Conservation (phyloP, 1,140 invertebrate genomes). For the Bilobella aurantiaca region DNA sequence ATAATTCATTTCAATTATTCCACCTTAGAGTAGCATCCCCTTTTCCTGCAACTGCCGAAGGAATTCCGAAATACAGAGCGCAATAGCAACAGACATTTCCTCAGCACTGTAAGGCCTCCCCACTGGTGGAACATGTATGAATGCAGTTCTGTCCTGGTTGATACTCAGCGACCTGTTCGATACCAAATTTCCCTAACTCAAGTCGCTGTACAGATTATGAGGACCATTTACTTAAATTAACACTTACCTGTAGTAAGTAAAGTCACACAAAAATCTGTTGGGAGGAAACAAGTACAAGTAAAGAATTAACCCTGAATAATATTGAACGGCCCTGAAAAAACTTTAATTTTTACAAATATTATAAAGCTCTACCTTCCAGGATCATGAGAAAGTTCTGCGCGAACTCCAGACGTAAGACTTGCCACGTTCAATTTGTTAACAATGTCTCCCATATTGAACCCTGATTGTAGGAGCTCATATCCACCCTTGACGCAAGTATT, state of each 20-base stretch:
- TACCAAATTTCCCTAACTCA: background rate
- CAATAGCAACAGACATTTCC: constrained; percentile 30
- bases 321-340: too few relatives aligned
- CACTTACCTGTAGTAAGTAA: constrained; percentile 41
- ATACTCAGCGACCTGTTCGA: constrained; percentile 40
- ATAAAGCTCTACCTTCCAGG: too few relatives aligned
- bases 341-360: too few relatives aligned
- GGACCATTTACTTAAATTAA: background rate
- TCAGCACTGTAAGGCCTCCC: constrained; percentile 33
- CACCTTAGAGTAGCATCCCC: constrained; percentile 7
- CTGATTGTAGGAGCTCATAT: constrained; percentile 35
- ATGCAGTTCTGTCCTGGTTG: constrained; percentile 41
- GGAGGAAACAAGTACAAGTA: too few relatives aligned
- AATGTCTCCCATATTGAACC: constrained; percentile 41
- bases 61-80: constrained; percentile 30
- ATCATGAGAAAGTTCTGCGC: constrained; percentile 42
- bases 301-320: too few relatives aligned
- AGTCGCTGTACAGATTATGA: background rate
- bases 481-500: constrained; percentile 37
- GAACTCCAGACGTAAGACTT: constrained; percentile 32
- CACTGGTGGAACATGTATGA: constrained; percentile 47
- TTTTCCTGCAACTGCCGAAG: constrained; percentile 29
- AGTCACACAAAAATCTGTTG: constrained; percentile 49
- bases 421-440: constrained; percentile 39
- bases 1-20: background rate